Base-by-base conservation (phyloP, 2,797 vertebrate genomes). In the Sylvilagus floridanus region DNA sequence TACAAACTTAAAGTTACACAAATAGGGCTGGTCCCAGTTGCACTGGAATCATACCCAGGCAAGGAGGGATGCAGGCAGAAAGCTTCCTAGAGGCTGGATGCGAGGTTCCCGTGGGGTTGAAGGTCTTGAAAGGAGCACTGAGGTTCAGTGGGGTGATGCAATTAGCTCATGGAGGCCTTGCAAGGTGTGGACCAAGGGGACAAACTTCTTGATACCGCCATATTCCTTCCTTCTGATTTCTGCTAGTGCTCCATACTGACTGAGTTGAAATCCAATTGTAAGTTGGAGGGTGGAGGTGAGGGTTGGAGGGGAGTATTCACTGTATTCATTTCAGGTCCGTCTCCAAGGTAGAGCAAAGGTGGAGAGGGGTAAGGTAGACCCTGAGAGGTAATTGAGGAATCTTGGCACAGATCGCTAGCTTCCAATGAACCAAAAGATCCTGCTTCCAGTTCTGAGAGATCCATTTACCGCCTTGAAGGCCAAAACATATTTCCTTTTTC, bases 191-290 rank as follows among this genome's bases (percentile, higher is more conserved):
- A 6, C 4, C 12, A 71, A 90, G 37, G 57, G 50, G 85, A 37
- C 35, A 52, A 72, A 54, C 76, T 77, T 0, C 4, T 9, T 90
- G 26, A 60, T 5, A 57, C 76, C 63, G 16, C 11, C 62, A 72
- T 69, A 60, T 4, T 81, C 13, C 86, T 47, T 47, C 42, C 7
- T 19, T 63, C 26, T 73, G 16, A 69, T 63, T 12, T 5, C 12
- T 93, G 30, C 17, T 90, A 16, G 85, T 24, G 14, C 11, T 54
- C 10, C 32, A 4, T 30, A 19, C 24, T 89, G 63, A 5, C 21
- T 87, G 57, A 87, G 4, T 75, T 93, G 63, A 94, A 85, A 86
- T 81, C 26, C 68, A 57, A 60, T 6, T 92, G 57, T 32, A 82
- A 92, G 57, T 5, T 35, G 63, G 81, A 77, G 19, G 5, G 30